A percentile compares a stretch with the other conserved stretches of the same genome.
phyloP scores from a whole-genome alignment of 2,888 invertebrate species.

The Sthenelais limicola region DNA sequence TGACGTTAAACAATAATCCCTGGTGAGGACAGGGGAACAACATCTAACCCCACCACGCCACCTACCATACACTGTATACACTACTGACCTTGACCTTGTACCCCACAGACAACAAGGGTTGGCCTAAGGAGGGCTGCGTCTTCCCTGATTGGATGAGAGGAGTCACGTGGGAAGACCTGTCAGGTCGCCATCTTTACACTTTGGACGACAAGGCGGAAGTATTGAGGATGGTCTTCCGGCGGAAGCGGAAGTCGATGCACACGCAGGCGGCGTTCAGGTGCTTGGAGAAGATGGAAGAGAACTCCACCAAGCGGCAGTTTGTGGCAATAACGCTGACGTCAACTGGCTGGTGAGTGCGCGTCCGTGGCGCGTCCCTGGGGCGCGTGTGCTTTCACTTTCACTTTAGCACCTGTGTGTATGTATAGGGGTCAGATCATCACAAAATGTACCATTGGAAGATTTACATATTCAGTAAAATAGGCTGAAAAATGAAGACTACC shows the following conservation, averaged over 20 bases:
- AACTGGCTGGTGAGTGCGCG: slow-evolving; percentile 28
- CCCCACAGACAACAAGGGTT: slow-evolving; percentile 35
- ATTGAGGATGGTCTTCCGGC: slow-evolving; percentile 31
- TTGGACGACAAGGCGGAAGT: slow-evolving; percentile 36
- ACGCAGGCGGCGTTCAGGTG: slow-evolving; percentile 37
- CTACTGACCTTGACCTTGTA: too few species aligned
- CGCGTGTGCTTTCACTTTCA: too few species aligned
- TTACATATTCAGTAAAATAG: too few species aligned
- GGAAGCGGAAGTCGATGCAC: slow-evolving; percentile 5
- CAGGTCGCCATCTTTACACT: slow-evolving; percentile 30
- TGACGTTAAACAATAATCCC: too few species aligned
- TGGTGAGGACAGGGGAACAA: too few species aligned
- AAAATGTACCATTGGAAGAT: too few species aligned
- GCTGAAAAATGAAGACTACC: too few species aligned
- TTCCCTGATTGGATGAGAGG: slow-evolving; percentile 42
- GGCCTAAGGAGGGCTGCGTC: slow-evolving; percentile 39
- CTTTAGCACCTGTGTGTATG: too few species aligned
- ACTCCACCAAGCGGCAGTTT: slow-evolving; percentile 29
- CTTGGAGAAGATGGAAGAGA: slow-evolving; percentile 21
- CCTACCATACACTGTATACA: too few species aligned
- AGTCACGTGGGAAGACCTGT: slow-evolving; percentile 43
- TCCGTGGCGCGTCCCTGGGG: too few species aligned
- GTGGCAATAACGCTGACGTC: slow-evolving; percentile 24
- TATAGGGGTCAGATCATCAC: too few species aligned
- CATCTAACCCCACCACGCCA: too few species aligned